Percentiles rank a stretch among this genome's conserved stretches.
Conservation (phyloP, 2,888 invertebrate genomes). For the Axea sp. region DNA sequence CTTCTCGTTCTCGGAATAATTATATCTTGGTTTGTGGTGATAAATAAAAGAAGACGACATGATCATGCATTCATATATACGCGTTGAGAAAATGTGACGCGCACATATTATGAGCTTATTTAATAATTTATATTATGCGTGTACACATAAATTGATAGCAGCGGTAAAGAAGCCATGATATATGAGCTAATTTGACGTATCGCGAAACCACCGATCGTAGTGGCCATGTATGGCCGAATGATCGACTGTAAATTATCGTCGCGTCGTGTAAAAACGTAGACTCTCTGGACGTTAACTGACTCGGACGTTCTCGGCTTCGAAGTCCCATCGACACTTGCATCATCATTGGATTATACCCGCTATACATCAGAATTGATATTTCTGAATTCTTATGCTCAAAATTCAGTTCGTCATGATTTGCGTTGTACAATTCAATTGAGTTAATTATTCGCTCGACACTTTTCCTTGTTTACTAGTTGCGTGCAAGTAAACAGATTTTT, state of each 20-base stretch:
- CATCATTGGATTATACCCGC: conserved; percentile 59
- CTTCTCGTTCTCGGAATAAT: conserved; percentile 60
- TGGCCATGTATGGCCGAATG: conserved; percentile 77
- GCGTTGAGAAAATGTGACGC: conserved; percentile 49
- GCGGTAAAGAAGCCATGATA: conserved; percentile 77
- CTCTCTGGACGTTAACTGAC: conserved; percentile 66
- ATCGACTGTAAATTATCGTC: conserved; percentile 79
- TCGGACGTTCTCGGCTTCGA: conserved; percentile 71
- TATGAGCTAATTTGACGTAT: conserved; percentile 79
- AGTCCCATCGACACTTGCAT: conserved; percentile 74
- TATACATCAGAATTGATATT: no score
- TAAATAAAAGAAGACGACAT: conserved; percentile 59
- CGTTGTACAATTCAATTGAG: conserved; percentile 18
- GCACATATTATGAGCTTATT: conserved; percentile 69
- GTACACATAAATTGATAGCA: conserved; percentile 76
- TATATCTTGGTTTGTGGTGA: conserved; percentile 56
- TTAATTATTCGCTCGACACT: no score
- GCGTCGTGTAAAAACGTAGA: conserved; percentile 74
- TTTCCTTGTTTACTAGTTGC: no score
- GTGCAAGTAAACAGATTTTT: no score
- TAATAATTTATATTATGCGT: conserved; percentile 79
- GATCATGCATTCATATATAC: conserved; percentile 45
- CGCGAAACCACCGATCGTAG: conserved; percentile 74
- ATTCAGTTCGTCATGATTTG: no score
- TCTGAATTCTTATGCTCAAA: no score